A percentile compares a stretch with the other conserved stretches of the same genome.
Evolutionary conservation across 2,113 vertebrate genomes (phyloP).

Genomic region (Pluvialis apricaria): DNA sequence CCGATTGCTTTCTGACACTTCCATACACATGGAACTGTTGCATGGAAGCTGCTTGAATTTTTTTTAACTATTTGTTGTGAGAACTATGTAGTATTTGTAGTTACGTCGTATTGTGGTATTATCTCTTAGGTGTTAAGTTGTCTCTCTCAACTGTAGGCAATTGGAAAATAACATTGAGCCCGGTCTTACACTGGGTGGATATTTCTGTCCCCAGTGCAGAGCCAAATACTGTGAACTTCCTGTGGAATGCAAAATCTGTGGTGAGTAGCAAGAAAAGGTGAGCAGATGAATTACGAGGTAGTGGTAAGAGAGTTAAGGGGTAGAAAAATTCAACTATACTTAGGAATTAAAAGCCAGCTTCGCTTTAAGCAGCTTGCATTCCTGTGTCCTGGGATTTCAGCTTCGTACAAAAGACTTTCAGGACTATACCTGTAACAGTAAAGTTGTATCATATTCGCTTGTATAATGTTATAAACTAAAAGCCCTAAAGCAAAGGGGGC

Average conservation of each 20-base stretch:
- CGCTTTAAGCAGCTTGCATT: neutral
- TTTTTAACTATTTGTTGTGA: neutral
- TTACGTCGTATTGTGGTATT: neutral
- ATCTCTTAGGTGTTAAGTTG: neutral
- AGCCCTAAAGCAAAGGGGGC: neutral
- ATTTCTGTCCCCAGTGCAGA: constrained; percentile 94
- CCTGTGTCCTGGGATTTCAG: neutral
- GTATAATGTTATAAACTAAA: neutral
- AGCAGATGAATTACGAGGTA: neutral
- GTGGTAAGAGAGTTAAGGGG: neutral
- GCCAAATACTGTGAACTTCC: constrained; percentile 94
- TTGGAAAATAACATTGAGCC: constrained; percentile 83
- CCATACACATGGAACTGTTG: fast-evolving
- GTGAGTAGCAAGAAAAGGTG: constrained; percentile 71
- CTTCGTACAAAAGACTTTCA: neutral
- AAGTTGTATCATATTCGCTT: neutral
- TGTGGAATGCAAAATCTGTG: constrained; percentile 97
- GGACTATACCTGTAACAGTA: neutral
- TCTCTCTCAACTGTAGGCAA: constrained; percentile 72
- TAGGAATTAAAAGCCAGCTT: neutral
- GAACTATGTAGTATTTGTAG: neutral
- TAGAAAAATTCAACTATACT: neutral
- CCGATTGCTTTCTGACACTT: neutral
- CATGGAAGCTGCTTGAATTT: neutral
- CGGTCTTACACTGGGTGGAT: constrained; percentile 87